Conservation (phyloP, 35 echinoderm and acorn worm genomes). For the Stichopus chloronotus region DNA sequence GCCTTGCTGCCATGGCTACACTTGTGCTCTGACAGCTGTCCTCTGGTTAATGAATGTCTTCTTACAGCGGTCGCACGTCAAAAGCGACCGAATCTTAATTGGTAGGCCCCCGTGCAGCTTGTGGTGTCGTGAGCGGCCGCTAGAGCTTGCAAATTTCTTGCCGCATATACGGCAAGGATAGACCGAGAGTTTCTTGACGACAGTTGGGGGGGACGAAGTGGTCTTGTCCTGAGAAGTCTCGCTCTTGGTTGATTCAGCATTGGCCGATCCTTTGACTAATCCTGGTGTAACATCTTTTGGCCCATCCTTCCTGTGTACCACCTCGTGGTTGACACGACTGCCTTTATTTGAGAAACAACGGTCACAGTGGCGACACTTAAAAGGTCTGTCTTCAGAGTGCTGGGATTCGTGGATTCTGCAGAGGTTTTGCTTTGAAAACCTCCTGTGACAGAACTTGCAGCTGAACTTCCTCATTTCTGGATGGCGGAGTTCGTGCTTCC, state of each 20-base stretch:
- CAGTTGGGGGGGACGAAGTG: neutral
- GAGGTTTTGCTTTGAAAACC: constrained; percentile 41
- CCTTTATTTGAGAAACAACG: constrained; percentile 24
- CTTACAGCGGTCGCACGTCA: neutral
- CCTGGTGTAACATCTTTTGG: neutral
- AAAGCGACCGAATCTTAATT: neutral
- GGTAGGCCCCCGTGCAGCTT: constrained; percentile 26
- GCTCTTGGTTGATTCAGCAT: neutral
- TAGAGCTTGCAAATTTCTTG: neutral
- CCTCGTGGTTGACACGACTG: constrained; percentile 21
- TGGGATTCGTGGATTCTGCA: constrained; percentile 16
- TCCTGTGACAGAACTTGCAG: constrained; percentile 53
- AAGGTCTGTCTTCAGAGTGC: constrained; percentile 4
- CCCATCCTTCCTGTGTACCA: constrained; percentile 7
- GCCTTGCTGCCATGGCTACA: neutral
- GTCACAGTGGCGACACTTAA: constrained; percentile 32
- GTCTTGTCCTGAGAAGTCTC: neutral
- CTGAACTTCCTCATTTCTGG: constrained; percentile 41
- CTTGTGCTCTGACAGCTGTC: neutral
- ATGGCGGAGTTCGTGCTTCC: constrained; percentile 42
- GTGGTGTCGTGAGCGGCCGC: constrained; percentile 2
- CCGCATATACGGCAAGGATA: constrained; percentile 19
- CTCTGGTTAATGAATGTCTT: neutral
- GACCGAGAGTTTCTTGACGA: neutral
- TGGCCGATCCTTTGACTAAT: neutral